Evolutionary conservation across 2,797 vertebrate genomes (phyloP).

Genomic region (Spinus olivaceus): DNA sequence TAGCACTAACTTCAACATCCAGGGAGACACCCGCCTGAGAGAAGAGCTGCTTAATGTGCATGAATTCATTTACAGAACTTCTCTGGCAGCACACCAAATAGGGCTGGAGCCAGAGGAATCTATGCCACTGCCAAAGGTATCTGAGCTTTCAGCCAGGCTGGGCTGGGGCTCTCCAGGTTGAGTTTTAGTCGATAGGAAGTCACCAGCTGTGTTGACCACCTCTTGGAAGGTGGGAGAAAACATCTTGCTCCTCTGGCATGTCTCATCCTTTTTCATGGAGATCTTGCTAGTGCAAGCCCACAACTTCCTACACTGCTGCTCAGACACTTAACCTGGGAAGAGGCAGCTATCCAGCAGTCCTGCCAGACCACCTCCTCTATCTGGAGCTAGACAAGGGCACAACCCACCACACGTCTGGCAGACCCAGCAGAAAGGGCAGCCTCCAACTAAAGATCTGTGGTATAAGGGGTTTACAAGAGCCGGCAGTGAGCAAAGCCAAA

Average conservation of each 20-base stretch:
- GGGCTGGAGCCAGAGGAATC: not conserved
- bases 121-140: rapidly evolving
- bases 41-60: not conserved
- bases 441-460: not conserved
- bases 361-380: not conserved
- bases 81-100: not conserved
- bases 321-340: not conserved
- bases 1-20: not conserved
- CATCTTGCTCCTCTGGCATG: not conserved
- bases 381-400: not conserved
- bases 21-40: not conserved
- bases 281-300: not conserved
- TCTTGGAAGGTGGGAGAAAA: not conserved
- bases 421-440: not conserved
- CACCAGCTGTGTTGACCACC: not conserved
- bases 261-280: not conserved
- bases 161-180: not conserved
- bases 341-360: not conserved
- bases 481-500: not conserved
- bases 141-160: not conserved
- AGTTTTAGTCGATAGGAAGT: not conserved
- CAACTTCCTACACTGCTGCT: not conserved
- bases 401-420: not conserved
- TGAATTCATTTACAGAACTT: not conserved
- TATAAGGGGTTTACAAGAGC: not conserved